Base-by-base conservation (phyloP, 2,888 invertebrate genomes). In the Tortrix viridana region DNA sequence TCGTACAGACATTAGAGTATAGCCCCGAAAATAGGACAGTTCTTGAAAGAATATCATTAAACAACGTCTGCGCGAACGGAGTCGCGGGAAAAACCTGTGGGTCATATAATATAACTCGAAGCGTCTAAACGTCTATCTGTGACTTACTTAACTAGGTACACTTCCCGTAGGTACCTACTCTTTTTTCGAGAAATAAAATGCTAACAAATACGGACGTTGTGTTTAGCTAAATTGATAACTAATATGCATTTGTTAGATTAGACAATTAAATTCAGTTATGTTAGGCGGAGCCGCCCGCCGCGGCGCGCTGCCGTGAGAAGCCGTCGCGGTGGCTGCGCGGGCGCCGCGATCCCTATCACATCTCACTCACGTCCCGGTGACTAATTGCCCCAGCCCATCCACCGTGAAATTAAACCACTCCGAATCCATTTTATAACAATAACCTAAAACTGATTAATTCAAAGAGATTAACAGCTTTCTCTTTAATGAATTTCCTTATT, bases 321-420 rank as follows among this genome's bases (percentile, higher is more conserved):
- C 46, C 41, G 63, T 57, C 63, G 46, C 63, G 63, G 47, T 53
- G 52, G 37, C 49, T 56, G 62, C 50, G 46, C 52, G 3, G 52
- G 12, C 22, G 20, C 62, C 62, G 52, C 62, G 85, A 86, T 86
- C 66, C 70, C 68, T 78, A 81, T 81, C 82, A 67, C 73, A 76
- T 78, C 80, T 75, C 74, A 85, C 86, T 88, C 86, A 86, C 87
- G 83, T 85, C 78, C 75, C 71, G 75, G 73, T 79, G 79, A 84
- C 86, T 89, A 89, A 89, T 89, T 88, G 84, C 84, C 63, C 72
- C 70, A 76, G 82, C 74, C 76, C 84, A 82, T 74, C 76, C 74
- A 75, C 86, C 88, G 76, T 87, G 84, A 88, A 89, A 89, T 88
- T 85, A 88, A 82, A 77, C 79, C 78, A 79, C 64, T 83, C 82